Conservation (phyloP, 2,797 vertebrate species). For the Halcyon chelicuti region DNA sequence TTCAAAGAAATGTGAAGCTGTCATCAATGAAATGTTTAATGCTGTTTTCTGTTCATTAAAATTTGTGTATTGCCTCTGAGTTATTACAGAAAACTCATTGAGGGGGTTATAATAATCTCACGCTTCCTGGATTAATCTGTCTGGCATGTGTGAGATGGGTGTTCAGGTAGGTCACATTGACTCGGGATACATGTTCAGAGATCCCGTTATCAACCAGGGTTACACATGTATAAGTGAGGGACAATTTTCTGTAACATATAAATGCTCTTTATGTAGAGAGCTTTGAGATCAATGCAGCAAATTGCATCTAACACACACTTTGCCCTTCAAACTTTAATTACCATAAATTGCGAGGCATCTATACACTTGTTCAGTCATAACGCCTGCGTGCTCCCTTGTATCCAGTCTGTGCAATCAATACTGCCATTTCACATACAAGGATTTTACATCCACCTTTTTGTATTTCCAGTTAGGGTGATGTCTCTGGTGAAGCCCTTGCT, state of each 20-base stretch:
- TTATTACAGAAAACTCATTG: neutral
- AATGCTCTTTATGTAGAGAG: neutral
- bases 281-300: neutral
- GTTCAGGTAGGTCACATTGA: neutral
- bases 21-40: conserved; percentile 4
- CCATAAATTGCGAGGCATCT: neutral
- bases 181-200: neutral
- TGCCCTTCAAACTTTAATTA: neutral
- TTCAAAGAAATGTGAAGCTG: conserved; percentile 25
- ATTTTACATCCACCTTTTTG: neutral
- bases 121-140: neutral
- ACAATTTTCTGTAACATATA: neutral
- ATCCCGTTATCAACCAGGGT: neutral
- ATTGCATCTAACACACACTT: neutral
- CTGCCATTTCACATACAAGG: neutral
- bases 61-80: neutral
- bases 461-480: neutral
- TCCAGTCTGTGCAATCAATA: neutral
- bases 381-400: neutral
- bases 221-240: neutral
- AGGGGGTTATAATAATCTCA: neutral
- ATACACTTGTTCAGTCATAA: neutral
- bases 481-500: neutral
- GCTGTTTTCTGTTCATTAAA: neutral
- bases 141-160: neutral